Percentiles rank a stretch among this genome's conserved stretches.
These are phyloP conservation scores for Pollenia angustigena DNA, from an alignment of 2,888 invertebrate species.

Conservation along the genomic window DNA sequence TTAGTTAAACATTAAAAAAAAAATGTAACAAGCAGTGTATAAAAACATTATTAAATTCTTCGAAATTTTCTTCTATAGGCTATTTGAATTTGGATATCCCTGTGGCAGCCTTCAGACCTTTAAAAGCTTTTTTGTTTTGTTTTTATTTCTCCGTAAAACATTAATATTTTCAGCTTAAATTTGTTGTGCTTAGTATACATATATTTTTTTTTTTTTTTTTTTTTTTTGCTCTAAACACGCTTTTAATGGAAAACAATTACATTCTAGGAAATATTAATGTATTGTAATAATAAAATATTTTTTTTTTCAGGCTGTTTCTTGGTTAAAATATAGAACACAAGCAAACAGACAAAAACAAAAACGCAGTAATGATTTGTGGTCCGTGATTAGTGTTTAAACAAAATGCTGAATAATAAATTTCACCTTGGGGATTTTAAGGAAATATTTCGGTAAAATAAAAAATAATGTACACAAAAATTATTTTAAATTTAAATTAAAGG, in stretches of 20 bases:
- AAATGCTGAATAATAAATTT: constrained; percentile 57
- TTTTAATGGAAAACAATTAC: not conserved
- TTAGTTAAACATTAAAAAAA: too few species aligned
- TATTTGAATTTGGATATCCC: too few species aligned
- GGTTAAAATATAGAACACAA: not conserved
- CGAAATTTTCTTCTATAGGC: too few species aligned
- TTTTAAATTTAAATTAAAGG: too few species aligned
- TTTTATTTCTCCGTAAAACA: too few species aligned
- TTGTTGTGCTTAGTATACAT: not conserved
- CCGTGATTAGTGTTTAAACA: constrained; percentile 50
- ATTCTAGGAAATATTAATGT: constrained; percentile 53
- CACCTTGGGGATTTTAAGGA: constrained; percentile 52
- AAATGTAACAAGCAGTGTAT: too few species aligned
- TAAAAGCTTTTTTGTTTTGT: too few species aligned
- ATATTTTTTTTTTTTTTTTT: too few species aligned
- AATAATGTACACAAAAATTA: too few species aligned
- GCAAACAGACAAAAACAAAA: not conserved
- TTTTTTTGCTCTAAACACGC: not conserved
- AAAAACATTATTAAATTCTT: too few species aligned
- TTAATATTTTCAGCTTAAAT: not conserved
- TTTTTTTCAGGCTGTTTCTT: not conserved
- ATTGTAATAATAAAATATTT: constrained; percentile 18
- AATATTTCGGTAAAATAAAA: too few species aligned
- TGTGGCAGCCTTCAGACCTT: too few species aligned
- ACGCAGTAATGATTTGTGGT: constrained; percentile 15